Evolutionary conservation across 2,888 invertebrate species (phyloP).

Genomic region (Spodoptera exigua): DNA sequence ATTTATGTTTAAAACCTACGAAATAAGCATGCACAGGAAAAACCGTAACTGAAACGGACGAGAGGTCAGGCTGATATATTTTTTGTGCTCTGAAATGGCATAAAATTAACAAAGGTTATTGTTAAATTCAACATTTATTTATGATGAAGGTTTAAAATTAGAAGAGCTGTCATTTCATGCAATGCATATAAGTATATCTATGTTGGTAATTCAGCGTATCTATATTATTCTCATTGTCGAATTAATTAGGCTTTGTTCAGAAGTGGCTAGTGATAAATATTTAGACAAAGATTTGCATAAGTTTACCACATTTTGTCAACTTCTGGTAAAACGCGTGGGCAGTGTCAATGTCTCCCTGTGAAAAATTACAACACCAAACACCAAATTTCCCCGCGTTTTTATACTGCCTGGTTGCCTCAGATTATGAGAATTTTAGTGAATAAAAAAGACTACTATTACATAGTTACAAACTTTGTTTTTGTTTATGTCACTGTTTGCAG

Average conservation of each 20-base stretch:
- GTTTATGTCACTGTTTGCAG: conserved; percentile 44
- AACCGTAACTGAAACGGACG: conserved; percentile 42
- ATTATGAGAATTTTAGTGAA: no score
- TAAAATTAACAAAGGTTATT: no score
- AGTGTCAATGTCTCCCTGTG: conserved; percentile 45
- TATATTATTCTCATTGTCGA: conserved; percentile 17
- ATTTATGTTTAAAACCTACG: conserved; percentile 16
- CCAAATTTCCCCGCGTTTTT: conserved; percentile 24
- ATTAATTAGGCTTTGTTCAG: conserved; percentile 22
- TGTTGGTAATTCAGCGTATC: no score
- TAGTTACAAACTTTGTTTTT: conserved; percentile 35
- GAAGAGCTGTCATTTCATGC: no score
- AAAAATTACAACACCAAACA: conserved; percentile 27
- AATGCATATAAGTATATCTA: no score
- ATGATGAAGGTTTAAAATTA: no score
- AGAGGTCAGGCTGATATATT: conserved; percentile 29
- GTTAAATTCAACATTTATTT: no score
- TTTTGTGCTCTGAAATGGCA: conserved; percentile 7
- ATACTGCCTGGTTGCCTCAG: not conserved
- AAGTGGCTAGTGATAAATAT: conserved; percentile 14
- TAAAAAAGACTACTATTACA: conserved; percentile 1
- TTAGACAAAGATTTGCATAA: conserved; percentile 2
- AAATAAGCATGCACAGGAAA: conserved; percentile 23
- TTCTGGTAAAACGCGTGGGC: conserved; percentile 9
- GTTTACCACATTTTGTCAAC: conserved; percentile 11